Percentiles rank a stretch among this genome's conserved stretches.
These are phyloP conservation scores for Noctilio leporinus DNA, from an alignment of 2,113 vertebrate species.

Conservation along the genomic window DNA sequence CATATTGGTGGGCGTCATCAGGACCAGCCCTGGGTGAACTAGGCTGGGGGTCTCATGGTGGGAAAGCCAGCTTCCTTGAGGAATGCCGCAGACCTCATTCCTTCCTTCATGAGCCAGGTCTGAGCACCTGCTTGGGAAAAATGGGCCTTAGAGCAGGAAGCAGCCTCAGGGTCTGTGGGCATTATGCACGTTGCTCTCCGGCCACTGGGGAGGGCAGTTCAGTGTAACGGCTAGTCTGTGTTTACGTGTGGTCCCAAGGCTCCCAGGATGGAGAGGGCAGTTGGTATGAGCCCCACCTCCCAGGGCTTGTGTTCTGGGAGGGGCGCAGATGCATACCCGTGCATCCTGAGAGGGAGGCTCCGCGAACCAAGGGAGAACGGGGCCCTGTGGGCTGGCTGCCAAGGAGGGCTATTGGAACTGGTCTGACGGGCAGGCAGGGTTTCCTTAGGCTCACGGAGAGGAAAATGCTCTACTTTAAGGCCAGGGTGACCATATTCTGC, in stretches of 20 bases:
- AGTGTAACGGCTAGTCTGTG: not conserved
- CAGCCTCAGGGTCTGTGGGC: not conserved
- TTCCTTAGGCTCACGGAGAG: not conserved
- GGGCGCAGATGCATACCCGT: not conserved
- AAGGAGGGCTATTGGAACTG: not conserved
- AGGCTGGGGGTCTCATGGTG: accelerated
- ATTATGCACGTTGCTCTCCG: not conserved
- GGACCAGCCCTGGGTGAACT: not conserved
- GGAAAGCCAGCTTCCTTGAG: not conserved
- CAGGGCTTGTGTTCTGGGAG: not conserved
- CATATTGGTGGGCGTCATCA: accelerated
- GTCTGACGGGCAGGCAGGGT: not conserved
- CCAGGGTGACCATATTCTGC: too few relatives aligned
- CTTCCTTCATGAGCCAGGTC: not conserved
- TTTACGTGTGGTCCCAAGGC: not conserved
- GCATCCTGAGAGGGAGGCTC: not conserved
- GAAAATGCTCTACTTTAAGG: not conserved
- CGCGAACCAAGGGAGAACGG: not conserved
- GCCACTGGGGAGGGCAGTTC: not conserved
- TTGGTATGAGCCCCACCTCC: not conserved
- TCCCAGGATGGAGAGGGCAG: not conserved
- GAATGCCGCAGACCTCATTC: not conserved
- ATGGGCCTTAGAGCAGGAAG: not conserved
- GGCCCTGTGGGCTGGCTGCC: not conserved
- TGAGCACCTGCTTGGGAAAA: not conserved